phyloP scores from a whole-genome alignment of 2,113 vertebrate genomes.

The Pseudorectes ferrugineus region DNA sequence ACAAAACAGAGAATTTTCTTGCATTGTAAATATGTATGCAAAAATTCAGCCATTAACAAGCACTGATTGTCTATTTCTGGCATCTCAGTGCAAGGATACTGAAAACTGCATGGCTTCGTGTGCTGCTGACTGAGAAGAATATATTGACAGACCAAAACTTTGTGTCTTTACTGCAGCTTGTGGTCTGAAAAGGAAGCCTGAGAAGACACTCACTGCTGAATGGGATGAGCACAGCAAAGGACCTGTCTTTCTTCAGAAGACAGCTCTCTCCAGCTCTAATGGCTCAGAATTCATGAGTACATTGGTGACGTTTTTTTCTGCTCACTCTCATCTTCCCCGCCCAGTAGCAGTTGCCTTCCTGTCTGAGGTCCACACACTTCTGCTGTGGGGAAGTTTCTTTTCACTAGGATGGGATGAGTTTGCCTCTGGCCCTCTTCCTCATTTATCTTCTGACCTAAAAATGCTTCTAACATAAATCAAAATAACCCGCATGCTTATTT shows the following conservation, averaged over 20 bases:
- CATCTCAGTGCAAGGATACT: not conserved
- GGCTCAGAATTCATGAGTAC: not conserved
- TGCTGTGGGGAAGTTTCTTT: not conserved
- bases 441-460: not conserved
- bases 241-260: not conserved
- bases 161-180: not conserved
- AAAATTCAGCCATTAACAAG: conserved; percentile 35
- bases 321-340: not conserved
- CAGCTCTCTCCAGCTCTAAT: not conserved
- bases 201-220: not conserved
- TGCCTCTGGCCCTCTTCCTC: not conserved
- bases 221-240: not conserved
- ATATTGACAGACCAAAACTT: not conserved
- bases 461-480: not conserved
- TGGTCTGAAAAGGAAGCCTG: not conserved
- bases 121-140: not conserved
- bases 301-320: not conserved
- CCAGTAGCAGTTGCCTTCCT: not conserved
- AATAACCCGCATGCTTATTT: not conserved
- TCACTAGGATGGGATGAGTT: not conserved
- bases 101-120: not conserved
- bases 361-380: not conserved
- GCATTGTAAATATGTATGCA: conserved; percentile 52
- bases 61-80: not conserved
- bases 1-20: conserved; percentile 21